These are phyloP conservation scores for Anolis carolinensis DNA, from an alignment of 2,113 vertebrate species.

Conservation along the genomic window DNA sequence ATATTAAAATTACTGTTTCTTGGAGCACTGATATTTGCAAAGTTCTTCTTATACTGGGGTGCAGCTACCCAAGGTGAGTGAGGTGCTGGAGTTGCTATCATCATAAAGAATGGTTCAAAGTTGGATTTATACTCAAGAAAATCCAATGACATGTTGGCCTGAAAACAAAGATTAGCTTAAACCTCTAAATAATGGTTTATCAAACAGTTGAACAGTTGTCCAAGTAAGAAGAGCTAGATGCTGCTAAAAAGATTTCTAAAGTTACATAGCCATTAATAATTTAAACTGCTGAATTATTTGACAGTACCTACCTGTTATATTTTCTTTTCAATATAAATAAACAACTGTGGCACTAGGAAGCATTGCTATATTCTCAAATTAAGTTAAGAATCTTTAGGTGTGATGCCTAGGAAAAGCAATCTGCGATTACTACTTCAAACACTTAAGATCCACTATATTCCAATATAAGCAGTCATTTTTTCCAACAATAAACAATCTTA, in stretches of 20 bases:
- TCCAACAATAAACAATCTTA: neutral
- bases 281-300: neutral
- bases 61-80: conserved; percentile 95
- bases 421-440: neutral
- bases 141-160: conserved; percentile 94
- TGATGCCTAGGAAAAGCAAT: neutral
- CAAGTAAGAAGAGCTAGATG: conserved; percentile 12
- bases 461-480: neutral
- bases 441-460: too few species aligned
- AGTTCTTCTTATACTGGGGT: conserved; percentile 90
- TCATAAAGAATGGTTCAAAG: conserved; percentile 95
- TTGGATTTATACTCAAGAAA: conserved; percentile 93
- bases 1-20: conserved; percentile 93
- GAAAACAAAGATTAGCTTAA: conserved; percentile 50
- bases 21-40: conserved; percentile 86
- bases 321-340: neutral
- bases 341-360: neutral
- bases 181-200: conserved; percentile 19
- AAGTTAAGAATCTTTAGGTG: neutral
- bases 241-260: neutral
- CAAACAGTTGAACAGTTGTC: conserved; percentile 13
- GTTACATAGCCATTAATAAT: neutral
- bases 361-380: neutral
- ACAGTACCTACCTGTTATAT: neutral
- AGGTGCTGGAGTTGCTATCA: conserved; percentile 94